Conservation (phyloP, 1,140 invertebrate genomes). For the Trissolcus basalis region DNA sequence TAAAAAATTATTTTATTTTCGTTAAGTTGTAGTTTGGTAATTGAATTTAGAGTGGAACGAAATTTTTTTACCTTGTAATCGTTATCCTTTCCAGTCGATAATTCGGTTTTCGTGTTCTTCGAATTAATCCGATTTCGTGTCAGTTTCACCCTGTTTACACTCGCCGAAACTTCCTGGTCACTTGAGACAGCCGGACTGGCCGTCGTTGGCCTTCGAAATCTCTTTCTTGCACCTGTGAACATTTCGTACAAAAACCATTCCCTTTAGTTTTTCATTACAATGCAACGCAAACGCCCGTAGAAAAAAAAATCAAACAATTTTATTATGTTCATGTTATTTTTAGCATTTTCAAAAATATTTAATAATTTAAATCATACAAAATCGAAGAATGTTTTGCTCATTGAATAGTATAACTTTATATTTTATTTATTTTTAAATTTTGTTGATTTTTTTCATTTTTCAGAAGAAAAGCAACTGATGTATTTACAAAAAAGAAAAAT, state of each 20-base stretch:
- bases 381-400: neutral
- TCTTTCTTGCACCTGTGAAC: constrained; percentile 74
- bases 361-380: no score
- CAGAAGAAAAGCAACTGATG: no score
- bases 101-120: constrained; percentile 78
- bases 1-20: neutral
- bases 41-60: no score
- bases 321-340: no score
- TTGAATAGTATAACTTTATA: no score
- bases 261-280: no score
- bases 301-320: no score
- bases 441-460: no score
- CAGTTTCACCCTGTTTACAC: constrained; percentile 83
- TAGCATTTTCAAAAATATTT: no score
- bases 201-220: constrained; percentile 76
- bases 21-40: no score
- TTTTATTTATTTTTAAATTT: neutral
- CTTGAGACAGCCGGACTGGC: constrained; percentile 70
- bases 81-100: constrained; percentile 75
- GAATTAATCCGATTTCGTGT: constrained; percentile 77
- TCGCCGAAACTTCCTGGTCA: constrained; percentile 81
- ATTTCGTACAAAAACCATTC: no score
- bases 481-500: neutral
- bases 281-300: no score
- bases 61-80: constrained; percentile 76